phyloP scores from a whole-genome alignment of 2,113 vertebrate genomes.

The Etheostoma cragini region DNA sequence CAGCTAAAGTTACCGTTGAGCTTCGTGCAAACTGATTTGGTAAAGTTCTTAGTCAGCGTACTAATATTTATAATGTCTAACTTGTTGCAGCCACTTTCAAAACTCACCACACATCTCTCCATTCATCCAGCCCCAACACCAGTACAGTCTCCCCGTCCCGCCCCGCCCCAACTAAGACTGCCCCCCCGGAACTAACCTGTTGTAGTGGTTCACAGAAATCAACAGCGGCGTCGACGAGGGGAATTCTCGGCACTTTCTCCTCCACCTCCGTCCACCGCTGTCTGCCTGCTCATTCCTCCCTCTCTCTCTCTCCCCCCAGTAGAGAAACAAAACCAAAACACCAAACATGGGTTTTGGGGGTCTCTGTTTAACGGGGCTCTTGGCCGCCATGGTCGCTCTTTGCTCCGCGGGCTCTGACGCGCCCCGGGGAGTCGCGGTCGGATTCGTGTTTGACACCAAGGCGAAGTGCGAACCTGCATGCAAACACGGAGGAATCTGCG shows the following conservation, averaged over 20 bases:
- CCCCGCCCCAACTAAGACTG: neutral
- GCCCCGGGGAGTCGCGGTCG: constrained; percentile 80
- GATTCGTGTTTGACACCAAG: constrained; percentile 82
- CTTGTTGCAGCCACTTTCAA: neutral
- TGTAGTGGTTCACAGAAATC: neutral
- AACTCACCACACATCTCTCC: neutral
- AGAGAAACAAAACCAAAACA: neutral
- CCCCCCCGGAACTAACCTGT: neutral
- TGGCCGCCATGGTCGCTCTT: constrained; percentile 33
- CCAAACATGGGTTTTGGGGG: neutral
- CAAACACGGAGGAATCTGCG: constrained; percentile 86
- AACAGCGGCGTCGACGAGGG: constrained; percentile 7
- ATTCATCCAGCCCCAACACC: neutral
- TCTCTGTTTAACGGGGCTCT: neutral
- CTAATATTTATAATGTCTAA: neutral
- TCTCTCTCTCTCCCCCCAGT: neutral
- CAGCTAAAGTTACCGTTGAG: neutral
- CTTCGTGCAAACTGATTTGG: neutral
- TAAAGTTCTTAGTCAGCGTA: too few relatives aligned
- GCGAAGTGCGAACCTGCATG: constrained; percentile 86
- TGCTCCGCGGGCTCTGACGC: constrained; percentile 71
- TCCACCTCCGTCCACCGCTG: constrained; percentile 1
- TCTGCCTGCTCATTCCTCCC: neutral
- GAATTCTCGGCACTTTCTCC: neutral
- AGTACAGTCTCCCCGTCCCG: neutral